These are phyloP conservation scores for Trinorchestia longiramus DNA, from an alignment of 1,140 invertebrate genomes.

Conservation along the genomic window DNA sequence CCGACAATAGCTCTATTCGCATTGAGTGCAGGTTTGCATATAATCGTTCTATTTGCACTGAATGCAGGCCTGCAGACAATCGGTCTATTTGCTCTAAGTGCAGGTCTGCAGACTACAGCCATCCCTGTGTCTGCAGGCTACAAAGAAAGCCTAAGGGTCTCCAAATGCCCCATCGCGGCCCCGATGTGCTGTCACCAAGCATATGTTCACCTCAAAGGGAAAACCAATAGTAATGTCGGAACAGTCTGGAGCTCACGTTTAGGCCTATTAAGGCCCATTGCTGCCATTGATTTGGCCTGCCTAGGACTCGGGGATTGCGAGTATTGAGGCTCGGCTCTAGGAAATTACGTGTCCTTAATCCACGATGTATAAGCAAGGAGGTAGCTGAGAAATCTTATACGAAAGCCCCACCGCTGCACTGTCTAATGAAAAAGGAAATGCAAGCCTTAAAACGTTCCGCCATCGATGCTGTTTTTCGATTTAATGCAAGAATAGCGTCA, in stretches of 20 bases:
- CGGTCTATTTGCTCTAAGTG: not conserved
- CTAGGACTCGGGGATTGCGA: not conserved
- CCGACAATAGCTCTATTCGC: not conserved
- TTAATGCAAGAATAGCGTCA: not conserved
- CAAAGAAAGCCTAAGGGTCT: not conserved
- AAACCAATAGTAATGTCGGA: constrained; percentile 17
- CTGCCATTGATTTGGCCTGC: constrained; percentile 34
- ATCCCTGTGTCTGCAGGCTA: not conserved
- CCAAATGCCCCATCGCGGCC: not conserved
- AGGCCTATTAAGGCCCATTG: constrained; percentile 38
- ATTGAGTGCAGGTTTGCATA: not conserved
- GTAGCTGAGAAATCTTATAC: not conserved
- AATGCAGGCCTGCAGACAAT: not conserved
- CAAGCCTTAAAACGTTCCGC: not conserved
- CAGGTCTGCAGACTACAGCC: not conserved
- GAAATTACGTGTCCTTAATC: not conserved
- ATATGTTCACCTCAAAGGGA: not conserved
- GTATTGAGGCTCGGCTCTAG: not conserved
- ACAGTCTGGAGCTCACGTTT: not conserved
- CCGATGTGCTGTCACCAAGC: not conserved
- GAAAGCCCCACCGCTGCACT: no score
- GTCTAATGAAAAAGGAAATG: not conserved
- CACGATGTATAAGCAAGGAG: not conserved
- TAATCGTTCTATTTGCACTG: not conserved
- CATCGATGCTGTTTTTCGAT: not conserved